A percentile compares a stretch with the other conserved stretches of the same genome.
These are phyloP conservation scores for Prorops nasuta DNA, from an alignment of 1,140 invertebrate genomes.

Conservation along the genomic window DNA sequence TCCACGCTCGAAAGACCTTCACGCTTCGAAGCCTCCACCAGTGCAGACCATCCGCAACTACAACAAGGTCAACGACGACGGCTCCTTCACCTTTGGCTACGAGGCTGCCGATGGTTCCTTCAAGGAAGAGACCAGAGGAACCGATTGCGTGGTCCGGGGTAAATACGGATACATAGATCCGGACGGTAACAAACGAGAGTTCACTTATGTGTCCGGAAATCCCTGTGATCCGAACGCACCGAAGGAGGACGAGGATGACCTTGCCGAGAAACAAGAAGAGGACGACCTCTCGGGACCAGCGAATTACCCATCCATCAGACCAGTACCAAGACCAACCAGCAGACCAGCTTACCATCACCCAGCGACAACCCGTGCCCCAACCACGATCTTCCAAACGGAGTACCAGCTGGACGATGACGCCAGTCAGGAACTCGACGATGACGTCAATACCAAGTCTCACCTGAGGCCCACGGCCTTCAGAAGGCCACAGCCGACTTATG, in stretches of 20 bases:
- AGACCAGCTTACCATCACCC: constrained; percentile 48
- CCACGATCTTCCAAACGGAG: constrained; percentile 66
- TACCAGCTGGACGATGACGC: constrained; percentile 61
- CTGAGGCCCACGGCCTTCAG: constrained; percentile 37
- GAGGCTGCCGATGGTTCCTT: constrained; percentile 87
- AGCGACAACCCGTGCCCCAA: constrained; percentile 60
- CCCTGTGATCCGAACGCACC: constrained; percentile 81
- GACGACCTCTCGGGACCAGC: constrained; percentile 62
- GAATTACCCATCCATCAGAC: constrained; percentile 64
- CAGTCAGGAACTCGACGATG: constrained; percentile 61
- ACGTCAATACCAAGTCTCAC: constrained; percentile 53
- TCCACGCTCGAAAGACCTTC: constrained; percentile 57
- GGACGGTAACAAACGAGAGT: constrained; percentile 82
- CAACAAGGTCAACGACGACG: constrained; percentile 80
- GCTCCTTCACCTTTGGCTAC: constrained; percentile 85
- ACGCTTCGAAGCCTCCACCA: constrained; percentile 66
- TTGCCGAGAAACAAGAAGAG: constrained; percentile 55
- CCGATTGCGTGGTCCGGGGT: constrained; percentile 82
- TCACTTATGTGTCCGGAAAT: constrained; percentile 89
- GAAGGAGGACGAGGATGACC: constrained; percentile 66
- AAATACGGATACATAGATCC: constrained; percentile 89
- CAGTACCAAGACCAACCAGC: constrained; percentile 47
- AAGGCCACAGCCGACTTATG: constrained; percentile 35
- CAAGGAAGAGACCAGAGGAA: constrained; percentile 83
- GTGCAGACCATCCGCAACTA: constrained; percentile 79